Base-by-base conservation (phyloP, 2,113 vertebrate genomes). In the Syngnathoides biaculeatus region DNA sequence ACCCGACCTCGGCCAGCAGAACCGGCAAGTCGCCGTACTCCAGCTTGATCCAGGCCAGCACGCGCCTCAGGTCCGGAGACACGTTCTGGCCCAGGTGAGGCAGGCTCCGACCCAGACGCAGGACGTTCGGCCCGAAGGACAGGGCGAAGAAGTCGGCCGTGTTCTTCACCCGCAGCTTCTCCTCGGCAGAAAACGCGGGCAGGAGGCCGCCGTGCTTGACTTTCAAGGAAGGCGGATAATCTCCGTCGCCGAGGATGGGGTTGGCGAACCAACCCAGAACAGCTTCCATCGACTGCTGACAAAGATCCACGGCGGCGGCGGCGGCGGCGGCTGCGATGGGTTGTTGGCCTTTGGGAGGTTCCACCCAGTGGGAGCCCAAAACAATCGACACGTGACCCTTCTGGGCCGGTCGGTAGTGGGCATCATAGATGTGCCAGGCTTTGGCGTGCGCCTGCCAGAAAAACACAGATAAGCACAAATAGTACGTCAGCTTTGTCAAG, bases 81-180 rank as follows among this genome's bases (percentile, higher is more conserved):
- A 94, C 84, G 4, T 74, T 88, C 85, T 96, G 94, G 26, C 93
- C 93, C 38, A 93, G 90, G 69, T 88, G 92, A 15, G 83, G 78
- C 67, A 93, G 70, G 10, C 79, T 89, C 24, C 66, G 90, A 3
- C 83, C 89, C 24, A 93, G 87, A 60, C 93, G 95, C 65, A 96
- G 92, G 74, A 95, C 95, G 83, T 96, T 93, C 2, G 94, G 95
- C 22, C 95, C 97, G n/a, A 99, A 99, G 38, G 96, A 97, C 77
- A 99, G 89, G 0, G 97, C 94, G 27, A 99, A 98, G 80, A 98
- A 99, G 68, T 99, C 97, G 3, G 96, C 95, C 0, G 96, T 97
- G 69, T 91, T 93, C 64, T 86, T 90, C 43, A 98, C 86, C 74
- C 88, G 89, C 5, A 85, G 78, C 81, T 88, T 94, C 85, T 99